Percentiles rank a stretch among this genome's conserved stretches.
Conservation (phyloP, 2,113 vertebrate species). For the Cervus canadensis region DNA sequence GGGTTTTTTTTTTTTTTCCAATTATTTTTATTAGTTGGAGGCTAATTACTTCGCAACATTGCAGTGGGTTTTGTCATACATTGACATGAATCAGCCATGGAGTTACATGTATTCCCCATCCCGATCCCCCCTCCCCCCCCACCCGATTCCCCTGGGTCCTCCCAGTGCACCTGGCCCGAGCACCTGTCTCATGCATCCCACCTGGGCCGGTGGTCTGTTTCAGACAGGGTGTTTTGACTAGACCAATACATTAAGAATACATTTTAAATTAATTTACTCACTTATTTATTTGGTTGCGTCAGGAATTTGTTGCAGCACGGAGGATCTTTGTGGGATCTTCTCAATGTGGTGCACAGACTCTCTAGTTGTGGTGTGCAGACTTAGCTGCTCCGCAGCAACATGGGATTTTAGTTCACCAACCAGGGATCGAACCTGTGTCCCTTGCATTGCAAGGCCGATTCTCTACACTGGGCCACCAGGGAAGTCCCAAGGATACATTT, state of each 20-base stretch:
- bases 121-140: too few relatives aligned
- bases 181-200: too few relatives aligned
- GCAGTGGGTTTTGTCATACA: too few relatives aligned
- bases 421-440: neutral
- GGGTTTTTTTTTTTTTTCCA: too few relatives aligned
- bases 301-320: neutral
- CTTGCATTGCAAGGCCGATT: accelerated
- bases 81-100: too few relatives aligned
- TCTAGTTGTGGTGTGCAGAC: neutral
- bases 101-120: too few relatives aligned
- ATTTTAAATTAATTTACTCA: neutral
- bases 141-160: too few relatives aligned
- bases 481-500: neutral
- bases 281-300: neutral
- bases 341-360: accelerated
- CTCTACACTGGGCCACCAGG: neutral
- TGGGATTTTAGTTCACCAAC: neutral
- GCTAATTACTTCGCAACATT: too few relatives aligned
- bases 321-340: neutral
- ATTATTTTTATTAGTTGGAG: too few relatives aligned
- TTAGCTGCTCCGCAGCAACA: accelerated
- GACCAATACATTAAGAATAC: neutral
- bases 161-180: too few relatives aligned
- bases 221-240: neutral
- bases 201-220: too few relatives aligned